Evolutionary conservation across 2,797 vertebrate species (phyloP), one percentile per base, ranked within the genome.

Genomic region (Acanthopagrus latus): DNA sequence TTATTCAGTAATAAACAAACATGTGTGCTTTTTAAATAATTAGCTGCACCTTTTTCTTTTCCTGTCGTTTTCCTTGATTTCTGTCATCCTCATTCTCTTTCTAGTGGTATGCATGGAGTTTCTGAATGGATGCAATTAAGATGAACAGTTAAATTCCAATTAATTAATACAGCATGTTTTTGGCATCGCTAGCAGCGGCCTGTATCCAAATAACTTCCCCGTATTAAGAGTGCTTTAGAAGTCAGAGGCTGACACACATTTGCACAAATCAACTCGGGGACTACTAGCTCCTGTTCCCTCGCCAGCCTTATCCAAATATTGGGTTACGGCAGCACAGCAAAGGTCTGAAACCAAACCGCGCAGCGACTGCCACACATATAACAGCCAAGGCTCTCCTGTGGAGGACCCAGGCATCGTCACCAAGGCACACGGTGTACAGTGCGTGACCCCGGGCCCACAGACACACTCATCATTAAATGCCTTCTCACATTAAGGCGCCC

Each of bases 301-400:
- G 7, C 54, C 68, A 51, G 81, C 43, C 73, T 76, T 50, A 56
- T 79, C 76, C 54, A 72, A 54, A 66, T 89, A 82, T 91, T 83
- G 33, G 71, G 75, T 90, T 85, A 60, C 86, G 62, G 66, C 2
- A 74, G 71, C 52, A 20, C 64, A 75, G 82, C 83, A 81, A 84
- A 87, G 77, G 71, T 84, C 82, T 86, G 87, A 86, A 89, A 87
- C 84, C 78, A 69, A 79, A 83, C 65, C 84, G 66, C 77, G 62
- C 76, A 27, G 64, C 29, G 38, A n/a, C 76, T n/a, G 74, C 21
- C 69, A 52, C 78, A 73, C 62, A 54, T 76, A 65, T 76, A 65
- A 69, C 68, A 50, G 82, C 77, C 71, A 57, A 27, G 25, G 41
- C 56, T 71, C 47, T 13, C 1, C 57, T 71, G 78, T 66, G 60